Evolutionary conservation across 2,113 vertebrate genomes (phyloP).

Genomic region (Microcebus tavaratra): DNA sequence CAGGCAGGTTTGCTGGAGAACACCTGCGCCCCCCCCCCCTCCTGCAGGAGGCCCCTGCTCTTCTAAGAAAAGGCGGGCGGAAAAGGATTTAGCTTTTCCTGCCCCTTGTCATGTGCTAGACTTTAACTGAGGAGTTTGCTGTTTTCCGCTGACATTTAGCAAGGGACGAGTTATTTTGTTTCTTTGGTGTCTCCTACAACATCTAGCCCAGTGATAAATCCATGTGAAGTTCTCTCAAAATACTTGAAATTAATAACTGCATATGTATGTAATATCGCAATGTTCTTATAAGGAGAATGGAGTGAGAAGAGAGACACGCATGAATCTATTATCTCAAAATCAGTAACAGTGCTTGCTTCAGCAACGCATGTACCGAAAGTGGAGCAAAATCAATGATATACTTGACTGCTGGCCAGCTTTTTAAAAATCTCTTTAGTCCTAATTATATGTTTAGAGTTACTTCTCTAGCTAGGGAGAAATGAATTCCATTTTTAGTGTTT

Average conservation of each 20-base stretch:
- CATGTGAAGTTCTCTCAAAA: background rate
- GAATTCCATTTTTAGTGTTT: background rate
- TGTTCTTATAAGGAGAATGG: background rate
- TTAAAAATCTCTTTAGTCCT: background rate
- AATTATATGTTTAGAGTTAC: constrained; percentile 9
- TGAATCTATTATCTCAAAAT: background rate
- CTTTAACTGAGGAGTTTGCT: background rate
- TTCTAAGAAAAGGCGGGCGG: background rate
- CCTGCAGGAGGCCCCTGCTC: fast-evolving
- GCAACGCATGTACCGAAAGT: background rate
- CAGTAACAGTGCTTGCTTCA: background rate
- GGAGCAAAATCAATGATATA: background rate
- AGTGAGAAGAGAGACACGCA: background rate
- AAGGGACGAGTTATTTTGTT: background rate
- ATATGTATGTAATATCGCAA: fast-evolving
- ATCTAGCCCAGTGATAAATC: background rate
- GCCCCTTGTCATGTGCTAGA: background rate
- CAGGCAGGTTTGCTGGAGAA: too few species aligned
- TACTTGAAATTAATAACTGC: background rate
- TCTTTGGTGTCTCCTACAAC: background rate
- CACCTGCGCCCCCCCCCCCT: fast-evolving
- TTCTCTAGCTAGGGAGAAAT: background rate
- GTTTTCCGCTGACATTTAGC: background rate
- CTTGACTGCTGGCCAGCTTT: background rate
- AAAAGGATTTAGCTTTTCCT: background rate